Percentiles rank a stretch among this genome's conserved stretches.
Evolutionary conservation across 2,888 invertebrate genomes (phyloP).

Genomic region (Pyrochroa serraticornis): DNA sequence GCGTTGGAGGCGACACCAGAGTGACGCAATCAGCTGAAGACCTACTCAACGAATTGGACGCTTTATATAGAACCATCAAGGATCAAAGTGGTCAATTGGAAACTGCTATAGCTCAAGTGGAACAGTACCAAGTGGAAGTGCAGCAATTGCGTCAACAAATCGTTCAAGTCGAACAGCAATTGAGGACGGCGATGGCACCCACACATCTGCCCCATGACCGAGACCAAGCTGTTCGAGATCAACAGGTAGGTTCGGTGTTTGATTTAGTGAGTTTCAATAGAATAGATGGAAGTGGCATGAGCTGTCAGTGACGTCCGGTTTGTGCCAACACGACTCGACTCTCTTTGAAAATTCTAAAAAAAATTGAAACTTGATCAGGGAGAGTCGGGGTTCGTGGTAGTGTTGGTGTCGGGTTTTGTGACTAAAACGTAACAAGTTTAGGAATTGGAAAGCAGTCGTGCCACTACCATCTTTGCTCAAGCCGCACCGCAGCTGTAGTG

Average conservation of each 20-base stretch:
- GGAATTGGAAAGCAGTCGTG: background rate
- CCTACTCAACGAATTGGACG: slow-evolving; percentile 72
- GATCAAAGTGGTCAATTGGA: slow-evolving; percentile 72
- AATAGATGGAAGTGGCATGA: slow-evolving; percentile 48
- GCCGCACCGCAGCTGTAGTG: slow-evolving; percentile 49
- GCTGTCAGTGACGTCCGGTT: slow-evolving; percentile 28
- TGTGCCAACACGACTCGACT: slow-evolving; percentile 10
- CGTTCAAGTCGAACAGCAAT: slow-evolving; percentile 85
- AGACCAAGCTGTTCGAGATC: slow-evolving; percentile 80
- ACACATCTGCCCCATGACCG: slow-evolving; percentile 83
- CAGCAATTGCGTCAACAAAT: slow-evolving; percentile 83
- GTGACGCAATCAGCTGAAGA: slow-evolving; percentile 75
- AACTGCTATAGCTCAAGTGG: slow-evolving; percentile 81
- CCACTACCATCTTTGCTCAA: slow-evolving; percentile 23
- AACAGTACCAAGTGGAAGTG: slow-evolving; percentile 87
- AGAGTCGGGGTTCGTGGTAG: background rate
- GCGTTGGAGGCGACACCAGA: slow-evolving; percentile 79
- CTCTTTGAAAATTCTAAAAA: slow-evolving; percentile 3
- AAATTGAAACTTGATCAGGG: slow-evolving; percentile 10
- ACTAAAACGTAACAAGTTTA: slow-evolving; percentile 16
- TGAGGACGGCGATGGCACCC: slow-evolving; percentile 82
- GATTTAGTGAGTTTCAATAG: slow-evolving; percentile 25
- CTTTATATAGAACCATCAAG: slow-evolving; percentile 66
- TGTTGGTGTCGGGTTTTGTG: slow-evolving; percentile 16
- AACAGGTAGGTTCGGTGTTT: slow-evolving; percentile 76